Base-by-base conservation (phyloP, 2,797 vertebrate species). In the Galago senegalensis region DNA sequence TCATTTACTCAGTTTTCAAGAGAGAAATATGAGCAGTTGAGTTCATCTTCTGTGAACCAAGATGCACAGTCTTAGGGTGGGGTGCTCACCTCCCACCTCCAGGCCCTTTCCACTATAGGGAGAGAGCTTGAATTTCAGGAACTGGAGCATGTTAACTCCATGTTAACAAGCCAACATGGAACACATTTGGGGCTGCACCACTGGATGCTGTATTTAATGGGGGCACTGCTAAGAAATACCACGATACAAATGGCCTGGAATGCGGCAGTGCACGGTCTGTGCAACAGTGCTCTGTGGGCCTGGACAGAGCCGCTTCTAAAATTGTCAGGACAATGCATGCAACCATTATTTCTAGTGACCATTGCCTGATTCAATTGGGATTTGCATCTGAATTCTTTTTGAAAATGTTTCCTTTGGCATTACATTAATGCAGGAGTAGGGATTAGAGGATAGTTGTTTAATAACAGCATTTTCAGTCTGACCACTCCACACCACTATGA, bases 241-340 rank as follows among this genome's bases (percentile, higher is more conserved):
- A 1, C 25, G 16, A 11, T 14, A 2, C 21, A 3, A 81, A 63
- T 10, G 34, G 2, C 21, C 25, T 58, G 13, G 7, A n/a, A 3
- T 17, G 10, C 34, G 43, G 12, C 2, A 82, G 11, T 34, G 58
- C 17, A 16, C 0, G 10, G 4, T 23, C 21, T 43, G 37, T 29
- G 37, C 14, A n/a, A 1, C 10, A 7, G 1, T 23, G 2, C 77
- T 16, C 31, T 31, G 23, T 2, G 5, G 6, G 2, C 17, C 58
- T 58, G 43, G 14, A 9, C 3, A 31, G 25, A 37, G 9, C 23
- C 46, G 31, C 27, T 61, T 49, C 29, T 12, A 27, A 34, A 29
- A 12, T 2, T 5, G 40, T 18, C 10, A 5, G 2, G 7, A 53
- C 3, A 25, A 13, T 25, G 27, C 8, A 29, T 18, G 18, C 2